phyloP scores from a whole-genome alignment of 2,888 invertebrate genomes.

The Carterocephalus palaemon region DNA sequence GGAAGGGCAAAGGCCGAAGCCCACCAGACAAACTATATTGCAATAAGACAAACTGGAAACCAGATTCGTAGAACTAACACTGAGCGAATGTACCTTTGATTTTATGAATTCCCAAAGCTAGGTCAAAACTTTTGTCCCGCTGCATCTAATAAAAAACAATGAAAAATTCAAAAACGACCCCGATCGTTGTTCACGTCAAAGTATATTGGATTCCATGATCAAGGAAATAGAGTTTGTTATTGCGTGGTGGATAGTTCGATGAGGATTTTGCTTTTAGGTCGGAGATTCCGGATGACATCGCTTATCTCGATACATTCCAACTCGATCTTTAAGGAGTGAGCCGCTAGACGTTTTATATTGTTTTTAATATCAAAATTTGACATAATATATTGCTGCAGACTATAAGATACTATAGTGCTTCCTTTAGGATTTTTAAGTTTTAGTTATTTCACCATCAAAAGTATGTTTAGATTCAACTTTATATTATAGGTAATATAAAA shows the following conservation, averaged over 20 bases:
- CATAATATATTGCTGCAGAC: not conserved
- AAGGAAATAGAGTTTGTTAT: slow-evolving; percentile 43
- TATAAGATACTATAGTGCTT: no score
- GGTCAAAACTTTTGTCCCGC: slow-evolving; percentile 67
- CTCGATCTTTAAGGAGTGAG: slow-evolving; percentile 56
- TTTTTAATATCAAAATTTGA: slow-evolving; percentile 2
- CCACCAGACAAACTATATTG: no score
- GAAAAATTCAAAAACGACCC: slow-evolving; percentile 36
- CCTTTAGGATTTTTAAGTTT: no score
- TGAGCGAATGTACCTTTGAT: slow-evolving; percentile 56
- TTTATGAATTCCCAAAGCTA: slow-evolving; percentile 76
- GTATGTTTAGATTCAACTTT: no score
- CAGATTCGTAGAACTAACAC: slow-evolving; percentile 58
- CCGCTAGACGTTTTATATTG: slow-evolving; percentile 30
- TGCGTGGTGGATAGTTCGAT: slow-evolving; percentile 31
- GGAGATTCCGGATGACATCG: slow-evolving; percentile 74
- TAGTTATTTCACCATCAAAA: no score
- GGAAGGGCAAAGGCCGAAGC: no score
- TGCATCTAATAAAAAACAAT: slow-evolving; percentile 52
- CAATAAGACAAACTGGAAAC: slow-evolving; percentile 38
- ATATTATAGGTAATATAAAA: no score
- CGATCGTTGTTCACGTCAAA: slow-evolving; percentile 26
- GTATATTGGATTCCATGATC: slow-evolving; percentile 45
- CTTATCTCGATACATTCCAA: slow-evolving; percentile 75
- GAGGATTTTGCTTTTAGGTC: slow-evolving; percentile 58